Evolutionary conservation across 1,140 invertebrate species (phyloP), one percentile per base, ranked within the genome.

Genomic region (Pristionchus pacificus): DNA sequence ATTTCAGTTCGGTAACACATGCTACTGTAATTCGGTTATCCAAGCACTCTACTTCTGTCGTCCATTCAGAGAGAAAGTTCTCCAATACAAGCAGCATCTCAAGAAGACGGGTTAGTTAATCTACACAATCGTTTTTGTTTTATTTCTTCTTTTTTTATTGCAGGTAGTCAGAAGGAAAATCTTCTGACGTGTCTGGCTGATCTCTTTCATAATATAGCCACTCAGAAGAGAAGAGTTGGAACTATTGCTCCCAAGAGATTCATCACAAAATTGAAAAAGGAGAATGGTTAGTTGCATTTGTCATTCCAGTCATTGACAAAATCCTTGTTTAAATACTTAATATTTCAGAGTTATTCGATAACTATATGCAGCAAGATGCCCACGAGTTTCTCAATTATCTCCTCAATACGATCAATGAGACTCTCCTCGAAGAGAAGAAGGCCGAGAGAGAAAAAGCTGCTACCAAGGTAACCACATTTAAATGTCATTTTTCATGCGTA

Each of bases 291-390:
- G 75, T 24, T 55, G 19, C 38, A 55, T 67, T 67, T 10, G 73
- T 60, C 55, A 64, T 65, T 69, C 24, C 6, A 10, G 29, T 68
- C 38, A 60, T 71, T 24, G 70, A 71, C 69, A 29, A 77, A 73
- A 73, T 60, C 78, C 70, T 80, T 84, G 81, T 79, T 79, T 63
- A 67, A 25, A 63, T n/a, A n/a, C n/a, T n/a, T n/a, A n/a, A n/a
- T n/a, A n/a, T 89, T 90, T 77, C 88, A 94, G 95, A 97, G 86
- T 90, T 95, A 82, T 98, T 99, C 88, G 95, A 98, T 86, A 98
- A 99, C 86, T 98, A 97, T 84, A 94, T 97, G 91, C 95, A 99
- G 85, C 96, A 99, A 88, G 96, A 99, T 90, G 96, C 96, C 60
- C 96, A 99, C 85, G 96, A 98, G 86, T 99, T 98, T 88, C 88